Base-by-base conservation (phyloP, 2,797 vertebrate species). In the Monodelphis domestica region DNA sequence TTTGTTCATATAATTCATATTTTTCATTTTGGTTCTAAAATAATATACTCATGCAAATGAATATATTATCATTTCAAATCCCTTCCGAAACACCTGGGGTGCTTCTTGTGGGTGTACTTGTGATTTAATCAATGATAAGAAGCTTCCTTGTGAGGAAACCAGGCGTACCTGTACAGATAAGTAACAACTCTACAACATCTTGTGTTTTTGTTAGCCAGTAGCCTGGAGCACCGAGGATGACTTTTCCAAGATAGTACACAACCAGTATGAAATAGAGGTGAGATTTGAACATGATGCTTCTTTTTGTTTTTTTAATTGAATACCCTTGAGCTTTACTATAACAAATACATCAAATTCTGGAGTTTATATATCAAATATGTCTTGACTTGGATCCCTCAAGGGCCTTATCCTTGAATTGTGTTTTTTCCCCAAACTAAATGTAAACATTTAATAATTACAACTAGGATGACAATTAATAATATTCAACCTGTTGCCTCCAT, bases 11-110 rank as follows among this genome's bases (percentile, higher is more conserved):
- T 89, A 63, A 56, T 57, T 92, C 84, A 56, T 51, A 55, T 33
- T 1, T 21, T 33, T 95, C 9, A 53, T 0, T 91, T 53, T 52
- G 57, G 52, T 89, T 56, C 70, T 57, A 91, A 88, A 78, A 24
- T 89, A 87, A 89, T 54, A 28, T 91, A 14, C 55, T 95, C 91
- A 94, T 95, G 89, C 63, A 93, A 11, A 53, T 89, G 38, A 91
- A 94, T 87, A 87, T 89, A 87, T 93, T 89, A 90, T 50, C 52
- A 87, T 94, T 91, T 95, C 89, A 91, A 90, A 91, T 55, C 51
- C 30, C 54, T 45, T 52, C 55, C 70, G 91, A 70, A 87, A 92
- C 87, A 50, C 88, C 10, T 92, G 59, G 33, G 70, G n/a, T 63
- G 54, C 28, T 30, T 1, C 54, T 95, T 90, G 92, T 30, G 28